Evolutionary conservation across 1,140 invertebrate species (phyloP).

Genomic region (Galleria mellonella): DNA sequence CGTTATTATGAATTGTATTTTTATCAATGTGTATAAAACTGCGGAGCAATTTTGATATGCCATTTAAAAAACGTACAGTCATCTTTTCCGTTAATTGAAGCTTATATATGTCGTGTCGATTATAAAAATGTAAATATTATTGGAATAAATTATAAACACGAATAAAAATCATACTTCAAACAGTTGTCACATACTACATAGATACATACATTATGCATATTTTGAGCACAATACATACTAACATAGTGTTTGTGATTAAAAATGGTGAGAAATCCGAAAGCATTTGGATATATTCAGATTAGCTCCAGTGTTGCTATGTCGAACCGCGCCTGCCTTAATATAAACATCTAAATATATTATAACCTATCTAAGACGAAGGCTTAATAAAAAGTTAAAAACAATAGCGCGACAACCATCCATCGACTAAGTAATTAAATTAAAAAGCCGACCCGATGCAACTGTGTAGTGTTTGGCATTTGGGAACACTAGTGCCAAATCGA

Average conservation of each 20-base stretch:
- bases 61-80: slow-evolving; percentile 9
- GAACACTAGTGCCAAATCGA: too few relatives aligned
- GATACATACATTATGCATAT: slow-evolving; percentile 9
- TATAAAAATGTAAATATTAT: slow-evolving; percentile 1
- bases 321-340: slow-evolving; percentile 39
- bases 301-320: slow-evolving; percentile 11
- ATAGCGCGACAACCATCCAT: slow-evolving; percentile 49
- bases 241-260: not conserved
- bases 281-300: slow-evolving; percentile 2
- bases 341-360: slow-evolving; percentile 50
- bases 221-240: slow-evolving; percentile 23
- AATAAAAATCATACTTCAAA: not conserved
- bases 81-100: not conserved
- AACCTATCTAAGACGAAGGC: slow-evolving; percentile 62
- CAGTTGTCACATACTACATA: not conserved
- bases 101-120: not conserved
- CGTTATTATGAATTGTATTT: slow-evolving; percentile 4
- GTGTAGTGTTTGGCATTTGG: too few relatives aligned
- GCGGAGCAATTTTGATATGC: slow-evolving; percentile 27
- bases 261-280: slow-evolving; percentile 2
- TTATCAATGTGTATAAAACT: slow-evolving; percentile 14
- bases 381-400: slow-evolving; percentile 43
- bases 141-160: not conserved
- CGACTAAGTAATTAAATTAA: slow-evolving; percentile 37
- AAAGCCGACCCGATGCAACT: slow-evolving; percentile 17